These are phyloP conservation scores for Sycophaga agraensis DNA, from an alignment of 1,140 invertebrate species.

Conservation along the genomic window DNA sequence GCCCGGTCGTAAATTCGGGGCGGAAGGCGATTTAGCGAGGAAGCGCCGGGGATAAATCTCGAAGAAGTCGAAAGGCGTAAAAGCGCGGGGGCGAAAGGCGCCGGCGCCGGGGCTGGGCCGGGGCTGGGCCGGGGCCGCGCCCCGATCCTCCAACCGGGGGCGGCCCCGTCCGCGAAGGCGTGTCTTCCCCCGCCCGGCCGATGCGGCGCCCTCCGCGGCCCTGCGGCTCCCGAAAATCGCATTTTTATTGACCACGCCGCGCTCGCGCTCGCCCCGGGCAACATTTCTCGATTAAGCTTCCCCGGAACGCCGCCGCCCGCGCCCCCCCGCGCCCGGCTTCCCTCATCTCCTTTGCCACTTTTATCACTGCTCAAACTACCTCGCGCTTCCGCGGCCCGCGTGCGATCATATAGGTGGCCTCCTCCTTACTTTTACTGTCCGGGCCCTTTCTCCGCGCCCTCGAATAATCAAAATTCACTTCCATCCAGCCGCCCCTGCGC, in stretches of 20 bases:
- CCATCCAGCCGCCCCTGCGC: slow-evolving; percentile 16
- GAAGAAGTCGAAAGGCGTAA: slow-evolving; percentile 58
- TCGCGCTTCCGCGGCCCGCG: neutral
- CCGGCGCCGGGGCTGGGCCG: too few relatives aligned
- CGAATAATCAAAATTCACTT: slow-evolving; percentile 26
- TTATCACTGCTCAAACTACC: slow-evolving; percentile 31
- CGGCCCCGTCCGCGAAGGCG: slow-evolving; percentile 43
- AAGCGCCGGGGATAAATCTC: slow-evolving; percentile 56
- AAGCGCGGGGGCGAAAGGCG: slow-evolving; percentile 32
- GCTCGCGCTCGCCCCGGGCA: neutral
- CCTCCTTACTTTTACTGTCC: slow-evolving; percentile 23
- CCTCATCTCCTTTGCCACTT: slow-evolving; percentile 23
- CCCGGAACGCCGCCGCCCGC: too few relatives aligned
- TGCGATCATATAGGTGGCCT: too few relatives aligned
- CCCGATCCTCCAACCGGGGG: slow-evolving; percentile 36
- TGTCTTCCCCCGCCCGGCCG: slow-evolving; percentile 30
- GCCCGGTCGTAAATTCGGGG: slow-evolving; percentile 55
- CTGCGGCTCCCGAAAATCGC: slow-evolving; percentile 18
- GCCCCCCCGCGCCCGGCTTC: neutral
- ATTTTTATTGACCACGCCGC: slow-evolving; percentile 29
- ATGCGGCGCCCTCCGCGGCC: neutral
- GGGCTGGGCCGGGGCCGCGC: too few relatives aligned
- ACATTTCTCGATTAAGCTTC: slow-evolving; percentile 28
- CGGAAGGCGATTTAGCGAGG: slow-evolving; percentile 58
- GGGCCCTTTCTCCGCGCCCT: slow-evolving; percentile 23